These are phyloP conservation scores for Epinotia brunnichana DNA, from an alignment of 2,888 invertebrate species.

Conservation along the genomic window DNA sequence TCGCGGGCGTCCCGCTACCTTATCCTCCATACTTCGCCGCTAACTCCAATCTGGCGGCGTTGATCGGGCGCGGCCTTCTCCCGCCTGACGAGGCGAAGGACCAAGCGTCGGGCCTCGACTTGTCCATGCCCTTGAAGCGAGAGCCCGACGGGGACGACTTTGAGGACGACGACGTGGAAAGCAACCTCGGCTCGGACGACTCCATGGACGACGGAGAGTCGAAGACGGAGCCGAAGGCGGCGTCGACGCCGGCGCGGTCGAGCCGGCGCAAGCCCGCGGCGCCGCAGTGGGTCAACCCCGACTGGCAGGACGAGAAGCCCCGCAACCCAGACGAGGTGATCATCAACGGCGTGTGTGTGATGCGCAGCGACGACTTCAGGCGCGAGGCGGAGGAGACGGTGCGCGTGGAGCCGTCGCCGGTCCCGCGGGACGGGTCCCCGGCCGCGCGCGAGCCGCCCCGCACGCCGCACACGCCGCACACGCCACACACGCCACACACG, in stretches of 20 bases:
- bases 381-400: conserved; percentile 87
- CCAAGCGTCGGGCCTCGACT: conserved; percentile 92
- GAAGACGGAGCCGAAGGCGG: conserved; percentile 83
- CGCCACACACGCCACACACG: conserved; percentile 55
- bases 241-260: conserved; percentile 78
- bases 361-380: conserved; percentile 91
- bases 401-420: conserved; percentile 90
- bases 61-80: conserved; percentile 87
- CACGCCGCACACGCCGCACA: conserved; percentile 54
- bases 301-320: conserved; percentile 90
- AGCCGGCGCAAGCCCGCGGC: conserved; percentile 96
- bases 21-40: conserved; percentile 91
- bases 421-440: conserved; percentile 79
- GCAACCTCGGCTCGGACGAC: conserved; percentile 89
- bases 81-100: conserved; percentile 88
- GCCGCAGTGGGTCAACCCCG: conserved; percentile 98
- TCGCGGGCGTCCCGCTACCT: conserved; percentile 89
- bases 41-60: conserved; percentile 89
- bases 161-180: conserved; percentile 90
- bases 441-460: conserved; percentile 55
- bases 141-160: conserved; percentile 91
- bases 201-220: conserved; percentile 83
- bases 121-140: conserved; percentile 93
- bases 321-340: conserved; percentile 89
- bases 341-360: conserved; percentile 96